phyloP scores from a whole-genome alignment of 2,113 vertebrate species.

The Hippocampus abdominalis region DNA sequence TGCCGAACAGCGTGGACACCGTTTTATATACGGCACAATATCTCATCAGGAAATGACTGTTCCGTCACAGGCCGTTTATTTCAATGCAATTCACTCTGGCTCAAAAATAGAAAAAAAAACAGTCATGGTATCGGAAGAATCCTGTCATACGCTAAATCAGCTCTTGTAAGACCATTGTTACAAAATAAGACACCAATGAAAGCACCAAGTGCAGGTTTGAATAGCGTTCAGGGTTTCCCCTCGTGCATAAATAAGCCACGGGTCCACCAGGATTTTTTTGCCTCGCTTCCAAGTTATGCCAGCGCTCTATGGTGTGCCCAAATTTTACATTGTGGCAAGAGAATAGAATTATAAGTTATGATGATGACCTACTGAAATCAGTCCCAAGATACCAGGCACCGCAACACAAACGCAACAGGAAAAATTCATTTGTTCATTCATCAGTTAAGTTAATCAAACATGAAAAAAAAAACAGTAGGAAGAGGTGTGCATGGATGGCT shows the following conservation, averaged over 20 bases:
- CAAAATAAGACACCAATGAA: background rate
- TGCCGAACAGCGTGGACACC: conserved; percentile 20
- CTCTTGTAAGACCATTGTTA: background rate
- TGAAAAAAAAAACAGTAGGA: background rate
- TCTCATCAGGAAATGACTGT: conserved; percentile 14
- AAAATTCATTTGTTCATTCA: background rate
- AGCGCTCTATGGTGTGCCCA: too few relatives aligned
- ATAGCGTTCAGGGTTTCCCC: too few relatives aligned
- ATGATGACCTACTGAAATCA: background rate
- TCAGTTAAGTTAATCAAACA: background rate
- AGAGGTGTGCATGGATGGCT: background rate
- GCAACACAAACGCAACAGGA: background rate
- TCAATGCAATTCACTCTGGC: background rate
- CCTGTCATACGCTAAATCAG: background rate
- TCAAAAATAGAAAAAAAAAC: background rate
- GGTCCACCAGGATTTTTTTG: too few relatives aligned
- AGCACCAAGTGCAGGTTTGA: background rate
- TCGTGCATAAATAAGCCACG: too few relatives aligned
- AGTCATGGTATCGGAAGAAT: background rate
- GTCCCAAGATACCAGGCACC: background rate
- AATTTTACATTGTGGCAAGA: too few relatives aligned
- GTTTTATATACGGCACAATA: conserved; percentile 29
- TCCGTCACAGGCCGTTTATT: conserved; percentile 3
- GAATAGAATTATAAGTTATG: too few relatives aligned
- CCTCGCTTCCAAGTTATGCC: too few relatives aligned